Conservation (phyloP, 2,797 vertebrate genomes). For the Lagocephalus sceleratus region DNA sequence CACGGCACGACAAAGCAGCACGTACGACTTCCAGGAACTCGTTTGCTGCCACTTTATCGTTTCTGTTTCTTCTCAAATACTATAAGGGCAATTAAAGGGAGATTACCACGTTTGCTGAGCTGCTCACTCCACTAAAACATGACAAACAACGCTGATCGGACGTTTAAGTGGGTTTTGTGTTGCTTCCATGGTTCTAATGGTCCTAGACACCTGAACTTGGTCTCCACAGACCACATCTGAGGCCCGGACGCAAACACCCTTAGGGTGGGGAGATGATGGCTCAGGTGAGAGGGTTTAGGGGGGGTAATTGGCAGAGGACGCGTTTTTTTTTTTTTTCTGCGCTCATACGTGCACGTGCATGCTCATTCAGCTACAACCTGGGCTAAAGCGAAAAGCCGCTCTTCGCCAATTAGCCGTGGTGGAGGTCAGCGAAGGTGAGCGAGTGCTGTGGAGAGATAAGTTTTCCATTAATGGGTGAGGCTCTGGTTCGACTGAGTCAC, state of each 20-base stretch:
- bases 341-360: slow-evolving; percentile 14
- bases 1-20: slow-evolving; percentile 45
- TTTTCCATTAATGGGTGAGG: slow-evolving; percentile 60
- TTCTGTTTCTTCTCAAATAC: slow-evolving; percentile 50
- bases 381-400: slow-evolving; percentile 47
- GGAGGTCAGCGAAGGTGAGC: slow-evolving; percentile 64
- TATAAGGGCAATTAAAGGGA: slow-evolving; percentile 57
- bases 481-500: slow-evolving; percentile 49
- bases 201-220: too few relatives aligned
- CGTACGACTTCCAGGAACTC: slow-evolving; percentile 21
- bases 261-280: slow-evolving; percentile 22
- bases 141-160: too few relatives aligned
- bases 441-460: slow-evolving; percentile 69
- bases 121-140: background rate
- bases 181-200: too few relatives aligned
- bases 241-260: slow-evolving; percentile 8
- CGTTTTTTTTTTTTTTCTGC: slow-evolving; percentile 45
- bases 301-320: slow-evolving; percentile 61
- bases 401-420: slow-evolving; percentile 66
- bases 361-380: slow-evolving; percentile 37
- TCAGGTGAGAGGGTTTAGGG: slow-evolving; percentile 50
- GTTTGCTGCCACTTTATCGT: slow-evolving; percentile 55
- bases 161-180: too few relatives aligned
- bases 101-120: slow-evolving; percentile 22
- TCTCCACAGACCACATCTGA: too few relatives aligned